phyloP scores from a whole-genome alignment of 2,113 vertebrate species.

The Strigops habroptila region DNA sequence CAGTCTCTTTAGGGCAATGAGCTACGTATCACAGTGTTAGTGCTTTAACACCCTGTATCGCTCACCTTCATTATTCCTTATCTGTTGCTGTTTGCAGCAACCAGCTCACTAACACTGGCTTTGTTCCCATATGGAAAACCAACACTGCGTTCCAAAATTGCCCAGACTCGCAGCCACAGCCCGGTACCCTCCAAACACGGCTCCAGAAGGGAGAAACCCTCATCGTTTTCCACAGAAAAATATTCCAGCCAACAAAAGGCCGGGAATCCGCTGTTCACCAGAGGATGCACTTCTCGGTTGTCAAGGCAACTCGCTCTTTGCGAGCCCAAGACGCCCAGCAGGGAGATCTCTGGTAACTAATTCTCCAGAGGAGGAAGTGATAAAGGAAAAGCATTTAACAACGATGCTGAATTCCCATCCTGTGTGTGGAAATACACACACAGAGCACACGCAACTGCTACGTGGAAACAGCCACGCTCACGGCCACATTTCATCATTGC shows the following conservation, averaged over 20 bases:
- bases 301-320: conserved; percentile 17
- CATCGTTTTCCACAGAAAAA: neutral
- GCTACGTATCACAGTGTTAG: rapidly evolving
- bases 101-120: neutral
- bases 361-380: neutral
- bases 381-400: neutral
- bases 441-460: neutral
- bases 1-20: neutral
- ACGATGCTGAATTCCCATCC: neutral
- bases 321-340: neutral
- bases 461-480: neutral
- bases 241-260: neutral
- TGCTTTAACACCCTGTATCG: neutral
- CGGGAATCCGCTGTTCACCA: neutral
- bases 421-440: rapidly evolving
- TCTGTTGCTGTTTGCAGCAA: neutral
- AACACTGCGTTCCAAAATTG: neutral
- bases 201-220: neutral
- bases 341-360: neutral
- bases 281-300: neutral
- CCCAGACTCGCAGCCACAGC: neutral
- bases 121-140: rapidly evolving
- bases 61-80: neutral
- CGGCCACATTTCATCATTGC: rapidly evolving
- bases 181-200: neutral